These are phyloP conservation scores for Bubo blakistoni DNA, from an alignment of 2,113 vertebrate genomes.

Conservation along the genomic window DNA sequence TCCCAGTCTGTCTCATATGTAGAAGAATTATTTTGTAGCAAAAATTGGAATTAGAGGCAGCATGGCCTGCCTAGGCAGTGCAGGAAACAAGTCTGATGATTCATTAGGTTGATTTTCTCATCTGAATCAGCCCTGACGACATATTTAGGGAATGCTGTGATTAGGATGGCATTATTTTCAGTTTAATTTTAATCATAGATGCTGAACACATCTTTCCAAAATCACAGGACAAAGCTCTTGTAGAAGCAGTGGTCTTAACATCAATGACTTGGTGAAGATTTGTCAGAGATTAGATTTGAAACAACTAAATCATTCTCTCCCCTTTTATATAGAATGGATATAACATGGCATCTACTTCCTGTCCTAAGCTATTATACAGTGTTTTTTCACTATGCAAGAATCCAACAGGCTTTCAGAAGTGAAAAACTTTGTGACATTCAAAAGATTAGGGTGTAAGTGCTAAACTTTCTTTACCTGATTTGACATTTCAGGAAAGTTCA, in stretches of 20 bases:
- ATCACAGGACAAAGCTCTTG: not conserved
- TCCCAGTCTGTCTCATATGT: not conserved
- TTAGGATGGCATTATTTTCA: not conserved
- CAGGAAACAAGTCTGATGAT: not conserved
- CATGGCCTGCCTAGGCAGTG: not conserved
- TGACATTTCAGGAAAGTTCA: not conserved
- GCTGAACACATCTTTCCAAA: not conserved
- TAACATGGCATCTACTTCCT: not conserved
- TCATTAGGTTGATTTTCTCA: not conserved
- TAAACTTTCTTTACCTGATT: not conserved
- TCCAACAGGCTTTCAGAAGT: not conserved
- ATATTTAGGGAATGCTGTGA: not conserved
- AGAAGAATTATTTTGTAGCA: not conserved
- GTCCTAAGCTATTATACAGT: not conserved
- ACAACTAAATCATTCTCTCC: not conserved
- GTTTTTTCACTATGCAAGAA: not conserved
- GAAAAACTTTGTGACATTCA: not conserved
- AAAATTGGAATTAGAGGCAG: not conserved
- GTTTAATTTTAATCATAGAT: not conserved
- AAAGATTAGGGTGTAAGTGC: not conserved
- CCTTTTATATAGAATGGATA: accelerated
- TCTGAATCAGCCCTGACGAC: not conserved
- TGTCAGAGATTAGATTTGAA: not conserved
- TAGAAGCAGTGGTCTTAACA: not conserved
- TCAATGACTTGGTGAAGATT: not conserved